These are phyloP conservation scores for Willisornis vidua DNA, from an alignment of 2,113 vertebrate species.

Conservation along the genomic window DNA sequence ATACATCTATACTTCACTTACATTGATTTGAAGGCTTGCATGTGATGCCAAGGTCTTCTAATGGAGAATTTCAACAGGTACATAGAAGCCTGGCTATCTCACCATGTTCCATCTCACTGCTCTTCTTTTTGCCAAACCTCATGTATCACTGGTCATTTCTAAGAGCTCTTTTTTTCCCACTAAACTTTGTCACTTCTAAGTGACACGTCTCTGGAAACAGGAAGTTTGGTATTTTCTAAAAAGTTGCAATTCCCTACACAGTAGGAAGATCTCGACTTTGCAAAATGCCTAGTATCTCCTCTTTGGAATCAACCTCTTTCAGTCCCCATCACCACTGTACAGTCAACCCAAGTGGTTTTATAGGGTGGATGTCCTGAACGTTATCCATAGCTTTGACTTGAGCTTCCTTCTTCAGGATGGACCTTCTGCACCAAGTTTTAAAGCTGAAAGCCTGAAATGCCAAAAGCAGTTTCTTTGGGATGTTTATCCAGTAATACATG, in stretches of 20 bases:
- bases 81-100: not conserved
- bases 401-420: not conserved
- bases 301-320: not conserved
- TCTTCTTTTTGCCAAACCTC: not conserved
- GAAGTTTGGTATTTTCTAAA: not conserved
- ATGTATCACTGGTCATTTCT: not conserved
- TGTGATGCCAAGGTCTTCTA: not conserved
- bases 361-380: not conserved
- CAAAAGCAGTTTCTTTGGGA: not conserved
- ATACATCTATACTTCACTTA: not conserved
- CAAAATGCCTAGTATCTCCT: not conserved
- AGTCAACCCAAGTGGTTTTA: not conserved
- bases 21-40: not conserved
- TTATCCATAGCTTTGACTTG: not conserved
- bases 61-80: not conserved
- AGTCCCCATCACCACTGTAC: not conserved
- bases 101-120: not conserved
- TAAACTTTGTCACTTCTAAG: not conserved
- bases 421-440: not conserved
- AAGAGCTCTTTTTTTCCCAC: not conserved
- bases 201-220: not conserved
- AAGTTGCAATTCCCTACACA: not conserved
- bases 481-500: not conserved
- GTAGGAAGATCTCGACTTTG: not conserved
- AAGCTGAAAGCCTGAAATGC: not conserved